Evolutionary conservation across 2,888 invertebrate species (phyloP).

Genomic region (Folsomia manolachei): DNA sequence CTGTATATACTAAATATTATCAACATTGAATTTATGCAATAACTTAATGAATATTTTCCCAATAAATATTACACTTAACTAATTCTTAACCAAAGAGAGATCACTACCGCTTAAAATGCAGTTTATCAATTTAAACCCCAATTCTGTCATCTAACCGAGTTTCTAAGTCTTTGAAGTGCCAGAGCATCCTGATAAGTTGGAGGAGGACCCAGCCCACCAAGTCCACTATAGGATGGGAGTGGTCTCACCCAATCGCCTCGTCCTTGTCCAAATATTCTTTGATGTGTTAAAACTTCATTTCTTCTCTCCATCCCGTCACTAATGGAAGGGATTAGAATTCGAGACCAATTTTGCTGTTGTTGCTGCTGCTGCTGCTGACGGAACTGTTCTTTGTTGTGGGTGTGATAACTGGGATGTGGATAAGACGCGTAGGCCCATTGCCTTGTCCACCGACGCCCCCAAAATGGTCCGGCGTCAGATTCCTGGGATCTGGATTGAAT

Average conservation of each 20-base stretch:
- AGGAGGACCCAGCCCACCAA: background rate
- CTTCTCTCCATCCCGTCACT: background rate
- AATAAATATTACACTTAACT: no score
- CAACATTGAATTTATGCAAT: background rate
- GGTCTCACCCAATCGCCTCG: background rate
- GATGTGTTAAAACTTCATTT: background rate
- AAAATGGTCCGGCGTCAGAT: no score
- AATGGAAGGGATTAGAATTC: background rate
- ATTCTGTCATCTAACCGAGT: background rate
- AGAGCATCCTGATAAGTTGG: background rate
- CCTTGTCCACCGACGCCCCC: no score
- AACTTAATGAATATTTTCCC: background rate
- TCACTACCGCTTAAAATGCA: no score
- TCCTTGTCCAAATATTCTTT: no score
- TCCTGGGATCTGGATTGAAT: background rate
- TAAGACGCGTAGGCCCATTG: no score
- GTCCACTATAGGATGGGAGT: background rate
- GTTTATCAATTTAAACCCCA: no score
- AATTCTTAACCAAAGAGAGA: no score
- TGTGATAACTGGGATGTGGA: no score
- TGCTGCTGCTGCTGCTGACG: background rate
- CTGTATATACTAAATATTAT: no score
- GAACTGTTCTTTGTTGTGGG: no score
- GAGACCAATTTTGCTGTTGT: background rate
- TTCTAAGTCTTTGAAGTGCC: background rate